Evolutionary conservation across 2,888 invertebrate genomes (phyloP), one percentile per base, ranked within the genome.

Genomic region (Papilio protenor): DNA sequence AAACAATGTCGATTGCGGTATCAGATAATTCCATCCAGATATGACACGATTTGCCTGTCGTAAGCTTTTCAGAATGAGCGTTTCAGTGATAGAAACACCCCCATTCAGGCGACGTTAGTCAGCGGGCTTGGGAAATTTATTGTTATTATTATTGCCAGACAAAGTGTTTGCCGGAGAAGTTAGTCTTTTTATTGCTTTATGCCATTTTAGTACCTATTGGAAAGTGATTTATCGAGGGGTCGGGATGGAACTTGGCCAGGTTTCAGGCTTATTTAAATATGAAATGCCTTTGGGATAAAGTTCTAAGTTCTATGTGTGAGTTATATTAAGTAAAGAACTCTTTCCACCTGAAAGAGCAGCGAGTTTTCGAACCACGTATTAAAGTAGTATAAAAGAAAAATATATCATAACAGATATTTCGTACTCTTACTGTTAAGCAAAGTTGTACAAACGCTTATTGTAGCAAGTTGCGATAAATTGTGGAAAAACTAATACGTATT

Each of bases 61-160:
- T 80, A 80, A 82, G 82, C 81, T 80, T 72, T 81, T 82, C 82
- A 79, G 82, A 84, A 84, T 84, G 83, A 84, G 81, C 81, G 82
- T 79, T 80, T 79, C 77, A 81, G 80, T 79, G 81, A 83, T 82
- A 81, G 81, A 81, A 79, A 79, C 82, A 83, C 83, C 82, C 83
- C 80, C 84, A 82, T 82, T 82, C 82, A 77, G 75, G 78, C 79
- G 80, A 82, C 80, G 82, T 78, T 80, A 82, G 80, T 81, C 81
- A 82, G 81, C 81, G 82, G 81, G 84, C 84, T 83, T 79, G 82
- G 78, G 40, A 83, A 90, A 93, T 93, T 93, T 93, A 93, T 87
- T 87, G 91, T 92, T 93, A 93, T 92, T 91, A 92, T 91, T 91
- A 93, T 92, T 89, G 89, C 87, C 84, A 83, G 86, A 86, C 89